These are phyloP conservation scores for Jaculus jaculus DNA, from an alignment of 2,113 vertebrate genomes.

Conservation along the genomic window DNA sequence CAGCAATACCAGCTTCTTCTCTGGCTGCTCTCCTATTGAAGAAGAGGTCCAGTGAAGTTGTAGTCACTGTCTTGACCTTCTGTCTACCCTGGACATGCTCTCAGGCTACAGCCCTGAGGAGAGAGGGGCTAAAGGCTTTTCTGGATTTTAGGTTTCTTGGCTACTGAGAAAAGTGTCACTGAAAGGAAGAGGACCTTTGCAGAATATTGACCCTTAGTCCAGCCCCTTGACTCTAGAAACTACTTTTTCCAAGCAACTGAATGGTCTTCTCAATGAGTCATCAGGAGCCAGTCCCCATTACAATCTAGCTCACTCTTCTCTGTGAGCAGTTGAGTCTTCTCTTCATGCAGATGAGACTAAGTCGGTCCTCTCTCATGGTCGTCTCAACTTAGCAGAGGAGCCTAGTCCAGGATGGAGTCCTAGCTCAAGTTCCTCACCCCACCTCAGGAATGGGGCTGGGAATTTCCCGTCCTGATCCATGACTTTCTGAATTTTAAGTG, in stretches of 20 bases:
- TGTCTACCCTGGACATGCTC: background rate
- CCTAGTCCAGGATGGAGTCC: background rate
- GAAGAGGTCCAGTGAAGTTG: conserved; percentile 81
- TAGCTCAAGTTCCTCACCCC: background rate
- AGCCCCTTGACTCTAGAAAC: background rate
- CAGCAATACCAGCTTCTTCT: conserved; percentile 90
- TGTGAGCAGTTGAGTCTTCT: background rate
- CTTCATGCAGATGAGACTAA: background rate
- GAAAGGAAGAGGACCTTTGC: conserved; percentile 15
- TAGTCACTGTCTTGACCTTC: background rate
- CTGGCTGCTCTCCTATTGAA: conserved; percentile 90
- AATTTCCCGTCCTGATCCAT: background rate
- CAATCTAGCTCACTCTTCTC: background rate
- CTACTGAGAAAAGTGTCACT: background rate
- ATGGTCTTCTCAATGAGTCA: conserved; percentile 24
- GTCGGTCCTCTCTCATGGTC: background rate
- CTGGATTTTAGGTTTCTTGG: conserved; percentile 37
- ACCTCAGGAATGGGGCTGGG: conserved; percentile 1
- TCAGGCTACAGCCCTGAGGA: background rate
- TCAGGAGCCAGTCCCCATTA: background rate
- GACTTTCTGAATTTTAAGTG: background rate
- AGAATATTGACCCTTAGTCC: conserved; percentile 14
- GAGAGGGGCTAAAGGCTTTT: background rate
- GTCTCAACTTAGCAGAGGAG: background rate
- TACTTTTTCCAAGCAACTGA: conserved; percentile 31